Base-by-base conservation (phyloP, 1,140 invertebrate genomes). In the Galleria mellonella region DNA sequence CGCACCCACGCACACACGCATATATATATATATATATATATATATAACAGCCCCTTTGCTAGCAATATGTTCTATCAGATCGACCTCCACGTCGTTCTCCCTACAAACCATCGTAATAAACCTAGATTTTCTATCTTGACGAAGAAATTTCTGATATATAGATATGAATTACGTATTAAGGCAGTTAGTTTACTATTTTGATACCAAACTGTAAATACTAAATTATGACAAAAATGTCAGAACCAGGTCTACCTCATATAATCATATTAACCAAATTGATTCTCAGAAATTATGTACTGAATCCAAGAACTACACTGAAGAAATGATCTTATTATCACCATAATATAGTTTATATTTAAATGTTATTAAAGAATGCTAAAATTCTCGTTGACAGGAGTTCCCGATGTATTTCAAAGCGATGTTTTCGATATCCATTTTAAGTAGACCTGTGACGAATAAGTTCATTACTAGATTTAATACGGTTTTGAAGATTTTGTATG, bases 331-430 rank as follows among this genome's bases (percentile, higher is more conserved):
- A 37, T 38, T 49, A 51, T 32, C 4, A 8, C n/a, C 2, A 32
- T 0, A 30, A 7, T 4, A 52, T 55, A 62, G 46, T 40, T 41
- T 43, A 35, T 32, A 58, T 29, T 55, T 57, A 58, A 2, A 37
- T 15, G n/a, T 10, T 32, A n/a, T 27, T 30, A 35, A 32, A 35
- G 9, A 35, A 15, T 37, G 17, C 28, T 27, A 14, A 45, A 42
- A 54, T 53, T 37, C 33, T 32, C 47, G 41, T 44, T 47, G 52
- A 62, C 50, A 48, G 33, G 9, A 49, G 32, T 45, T 54, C 53
- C 48, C 35, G 62, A 55, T 63, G 63, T 61, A 64, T 54, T 52
- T 56, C 56, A 38, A 54, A 65, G 62, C 54, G 61, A 58, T 55
- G 51, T 47, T 49, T 53, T 42, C 28, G 32, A 39, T 40, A 43